phyloP scores from a whole-genome alignment of 2,888 invertebrate genomes.

The Melanchra persicariae region DNA sequence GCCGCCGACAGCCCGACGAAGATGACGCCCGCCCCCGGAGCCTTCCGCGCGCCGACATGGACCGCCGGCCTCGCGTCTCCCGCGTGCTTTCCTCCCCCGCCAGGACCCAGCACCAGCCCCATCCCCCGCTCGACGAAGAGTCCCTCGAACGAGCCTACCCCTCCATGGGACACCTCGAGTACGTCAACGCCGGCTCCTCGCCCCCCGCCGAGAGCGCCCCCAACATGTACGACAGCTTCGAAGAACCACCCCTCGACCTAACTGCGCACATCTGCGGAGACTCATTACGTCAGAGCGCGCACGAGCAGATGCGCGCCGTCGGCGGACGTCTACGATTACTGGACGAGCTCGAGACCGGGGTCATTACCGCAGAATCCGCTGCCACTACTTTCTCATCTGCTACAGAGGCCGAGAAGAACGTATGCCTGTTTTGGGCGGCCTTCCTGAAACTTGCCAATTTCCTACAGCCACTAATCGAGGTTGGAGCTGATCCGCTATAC shows the following conservation, averaged over 20 bases:
- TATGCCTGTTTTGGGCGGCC: constrained; percentile 94
- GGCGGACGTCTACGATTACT: constrained; percentile 93
- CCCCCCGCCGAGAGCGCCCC: constrained; percentile 95
- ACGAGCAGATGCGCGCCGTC: constrained; percentile 93
- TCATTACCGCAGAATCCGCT: constrained; percentile 91
- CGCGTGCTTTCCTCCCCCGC: constrained; percentile 79
- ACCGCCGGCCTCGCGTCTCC: constrained; percentile 77
- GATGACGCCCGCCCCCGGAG: constrained; percentile 77
- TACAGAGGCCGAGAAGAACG: constrained; percentile 93
- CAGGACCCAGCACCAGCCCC: constrained; percentile 62
- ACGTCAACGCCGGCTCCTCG: constrained; percentile 95
- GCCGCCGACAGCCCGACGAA: constrained; percentile 68
- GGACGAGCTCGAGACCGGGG: constrained; percentile 94
- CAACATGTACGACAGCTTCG: constrained; percentile 95
- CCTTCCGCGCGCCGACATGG: constrained; percentile 75
- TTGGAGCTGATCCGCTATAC: constrained; percentile 93
- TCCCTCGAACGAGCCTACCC: constrained; percentile 93
- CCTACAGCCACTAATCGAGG: constrained; percentile 91
- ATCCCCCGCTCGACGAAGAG: constrained; percentile 79
- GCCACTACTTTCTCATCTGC: constrained; percentile 89
- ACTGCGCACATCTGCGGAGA: constrained; percentile 94
- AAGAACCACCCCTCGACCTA: constrained; percentile 93
- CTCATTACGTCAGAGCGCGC: constrained; percentile 93
- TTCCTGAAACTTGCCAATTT: constrained; percentile 93
- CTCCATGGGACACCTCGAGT: constrained; percentile 93